A percentile compares a stretch with the other conserved stretches of the same genome.
Conservation (phyloP, 2,888 invertebrate genomes). For the Eumacrocentrus americanus region DNA sequence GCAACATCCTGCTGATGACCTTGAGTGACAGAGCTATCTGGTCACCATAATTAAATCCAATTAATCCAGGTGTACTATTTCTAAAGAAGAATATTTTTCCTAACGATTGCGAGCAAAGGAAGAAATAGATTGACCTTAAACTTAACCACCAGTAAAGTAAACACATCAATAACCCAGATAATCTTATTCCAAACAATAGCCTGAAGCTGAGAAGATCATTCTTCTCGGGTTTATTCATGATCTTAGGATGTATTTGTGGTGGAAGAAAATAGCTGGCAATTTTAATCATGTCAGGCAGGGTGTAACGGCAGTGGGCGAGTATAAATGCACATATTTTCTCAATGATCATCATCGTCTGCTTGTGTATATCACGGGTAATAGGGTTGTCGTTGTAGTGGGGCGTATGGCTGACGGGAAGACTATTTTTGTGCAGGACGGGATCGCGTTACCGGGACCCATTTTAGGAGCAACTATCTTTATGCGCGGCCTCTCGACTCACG, state of each 20-base stretch:
- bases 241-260: too few relatives aligned
- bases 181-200: neutral
- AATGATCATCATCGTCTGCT: constrained; percentile 37
- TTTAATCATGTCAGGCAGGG: constrained; percentile 3
- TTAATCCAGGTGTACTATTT: neutral
- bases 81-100: too few relatives aligned
- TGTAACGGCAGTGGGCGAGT: neutral
- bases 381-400: constrained; percentile 39
- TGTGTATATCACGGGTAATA: constrained; percentile 7
- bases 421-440: constrained; percentile 66
- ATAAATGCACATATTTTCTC: constrained; percentile 42
- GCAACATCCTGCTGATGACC: constrained; percentile 10
- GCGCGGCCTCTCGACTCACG: constrained; percentile 39
- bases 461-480: constrained; percentile 69
- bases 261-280: constrained; percentile 7
- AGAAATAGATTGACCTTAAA: constrained; percentile 9
- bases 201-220: neutral
- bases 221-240: neutral
- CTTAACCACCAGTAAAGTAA: neutral
- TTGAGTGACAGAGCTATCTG: neutral
- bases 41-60: too few relatives aligned
- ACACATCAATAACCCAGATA: neutral
- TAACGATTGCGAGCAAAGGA: too few relatives aligned
- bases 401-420: constrained; percentile 59
- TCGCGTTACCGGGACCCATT: constrained; percentile 72